A percentile compares a stretch with the other conserved stretches of the same genome.
Conservation (phyloP, 2,888 invertebrate genomes). For the Stramonita haemastoma region DNA sequence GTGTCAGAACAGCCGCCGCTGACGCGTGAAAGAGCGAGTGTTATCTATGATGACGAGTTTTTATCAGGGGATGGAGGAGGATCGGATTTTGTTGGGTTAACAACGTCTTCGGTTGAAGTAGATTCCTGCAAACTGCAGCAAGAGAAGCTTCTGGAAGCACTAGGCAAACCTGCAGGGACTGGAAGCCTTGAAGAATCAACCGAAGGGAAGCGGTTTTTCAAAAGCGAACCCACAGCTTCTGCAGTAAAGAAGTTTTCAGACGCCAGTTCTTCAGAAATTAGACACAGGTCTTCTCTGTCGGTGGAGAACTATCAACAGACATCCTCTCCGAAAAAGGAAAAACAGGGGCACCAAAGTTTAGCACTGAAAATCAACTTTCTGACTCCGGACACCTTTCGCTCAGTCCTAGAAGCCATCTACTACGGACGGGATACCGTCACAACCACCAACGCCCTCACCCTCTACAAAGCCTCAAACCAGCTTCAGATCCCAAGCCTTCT, state of each 20-base stretch:
- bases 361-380: not conserved
- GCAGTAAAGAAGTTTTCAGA: not conserved
- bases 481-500: constrained; percentile 21
- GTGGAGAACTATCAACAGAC: not conserved
- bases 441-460: not conserved
- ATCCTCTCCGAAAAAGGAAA: not conserved
- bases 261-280: not conserved
- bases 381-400: not conserved
- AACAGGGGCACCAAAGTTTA: not conserved
- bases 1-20: not conserved
- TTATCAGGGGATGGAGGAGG: too few species aligned
- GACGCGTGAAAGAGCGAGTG: too few species aligned
- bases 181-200: not conserved
- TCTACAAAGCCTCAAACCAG: not conserved
- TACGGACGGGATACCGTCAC: constrained; percentile 19
- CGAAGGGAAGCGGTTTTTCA: not conserved
- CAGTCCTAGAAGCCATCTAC: constrained; percentile 32
- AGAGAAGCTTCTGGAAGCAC: too few species aligned
- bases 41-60: too few species aligned
- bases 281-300: not conserved
- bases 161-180: not conserved
- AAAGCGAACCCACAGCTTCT: not conserved
- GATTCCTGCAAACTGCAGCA: too few species aligned
- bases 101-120: too few species aligned
- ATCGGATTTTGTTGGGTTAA: too few species aligned